Evolutionary conservation across 2,113 vertebrate species (phyloP).

Genomic region (Holacanthus passer): DNA sequence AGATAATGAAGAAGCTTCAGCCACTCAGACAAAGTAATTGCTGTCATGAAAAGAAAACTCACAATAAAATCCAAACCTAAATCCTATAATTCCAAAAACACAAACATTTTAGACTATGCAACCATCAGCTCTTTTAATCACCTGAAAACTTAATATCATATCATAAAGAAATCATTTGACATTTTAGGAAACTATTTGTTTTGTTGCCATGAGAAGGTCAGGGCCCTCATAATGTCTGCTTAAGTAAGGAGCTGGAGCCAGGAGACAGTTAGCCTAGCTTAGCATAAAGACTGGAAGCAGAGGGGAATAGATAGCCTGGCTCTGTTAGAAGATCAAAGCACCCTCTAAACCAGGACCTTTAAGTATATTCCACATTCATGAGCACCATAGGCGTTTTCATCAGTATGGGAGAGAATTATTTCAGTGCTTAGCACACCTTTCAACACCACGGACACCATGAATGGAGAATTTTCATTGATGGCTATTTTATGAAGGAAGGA

Average conservation of each 20-base stretch:
- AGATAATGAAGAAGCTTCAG: neutral
- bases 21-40: neutral
- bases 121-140: neutral
- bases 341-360: no score
- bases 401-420: no score
- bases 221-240: neutral
- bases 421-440: no score
- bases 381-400: no score
- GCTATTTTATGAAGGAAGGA: no score
- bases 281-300: neutral
- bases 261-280: neutral
- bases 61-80: neutral
- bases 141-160: neutral
- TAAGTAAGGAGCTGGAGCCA: neutral
- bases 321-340: neutral
- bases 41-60: neutral
- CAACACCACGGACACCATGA: no score
- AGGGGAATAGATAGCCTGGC: neutral
- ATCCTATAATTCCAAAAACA: neutral
- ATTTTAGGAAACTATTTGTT: neutral
- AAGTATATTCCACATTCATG: no score
- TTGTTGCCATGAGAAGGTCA: neutral
- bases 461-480: no score
- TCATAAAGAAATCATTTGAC: neutral
- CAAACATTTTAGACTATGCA: neutral